Percentiles rank a stretch among this genome's conserved stretches.
These are phyloP conservation scores for Diaphora mendica DNA, from an alignment of 2,888 invertebrate species.

Conservation along the genomic window DNA sequence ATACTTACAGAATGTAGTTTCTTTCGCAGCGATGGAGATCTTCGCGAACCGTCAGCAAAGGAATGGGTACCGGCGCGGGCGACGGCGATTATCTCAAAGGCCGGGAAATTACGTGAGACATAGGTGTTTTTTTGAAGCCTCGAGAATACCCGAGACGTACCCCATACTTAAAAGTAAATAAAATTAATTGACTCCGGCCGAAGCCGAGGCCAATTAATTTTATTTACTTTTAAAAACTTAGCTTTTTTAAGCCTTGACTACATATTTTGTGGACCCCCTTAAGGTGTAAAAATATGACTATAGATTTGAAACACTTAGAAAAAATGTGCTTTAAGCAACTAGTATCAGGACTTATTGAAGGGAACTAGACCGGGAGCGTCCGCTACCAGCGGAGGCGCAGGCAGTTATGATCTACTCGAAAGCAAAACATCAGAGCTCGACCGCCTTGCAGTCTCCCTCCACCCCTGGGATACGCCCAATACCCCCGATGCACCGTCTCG, in stretches of 20 bases:
- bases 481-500: background rate
- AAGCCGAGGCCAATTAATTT: constrained; percentile 10
- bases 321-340: background rate
- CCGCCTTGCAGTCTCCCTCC: background rate
- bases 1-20: constrained; percentile 13
- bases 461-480: constrained; percentile 11
- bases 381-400: constrained; percentile 11
- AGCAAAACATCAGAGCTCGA: background rate
- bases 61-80: constrained; percentile 12
- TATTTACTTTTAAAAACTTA: constrained; percentile 22
- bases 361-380: constrained; percentile 1
- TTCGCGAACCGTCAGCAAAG: constrained; percentile 9
- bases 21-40: constrained; percentile 6
- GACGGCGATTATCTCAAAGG: constrained; percentile 5
- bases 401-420: constrained; percentile 1
- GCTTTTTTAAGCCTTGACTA: background rate
- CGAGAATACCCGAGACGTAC: background rate
- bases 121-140: background rate
- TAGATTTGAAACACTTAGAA: background rate
- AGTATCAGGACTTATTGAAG: background rate
- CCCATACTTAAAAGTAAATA: constrained; percentile 21
- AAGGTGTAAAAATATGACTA: background rate
- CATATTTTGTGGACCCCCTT: background rate
- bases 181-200: constrained; percentile 11
- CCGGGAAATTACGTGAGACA: background rate